Evolutionary conservation across 2,797 vertebrate genomes (phyloP), one percentile per base, ranked within the genome.

Genomic region (Poeciliopsis turneri): DNA sequence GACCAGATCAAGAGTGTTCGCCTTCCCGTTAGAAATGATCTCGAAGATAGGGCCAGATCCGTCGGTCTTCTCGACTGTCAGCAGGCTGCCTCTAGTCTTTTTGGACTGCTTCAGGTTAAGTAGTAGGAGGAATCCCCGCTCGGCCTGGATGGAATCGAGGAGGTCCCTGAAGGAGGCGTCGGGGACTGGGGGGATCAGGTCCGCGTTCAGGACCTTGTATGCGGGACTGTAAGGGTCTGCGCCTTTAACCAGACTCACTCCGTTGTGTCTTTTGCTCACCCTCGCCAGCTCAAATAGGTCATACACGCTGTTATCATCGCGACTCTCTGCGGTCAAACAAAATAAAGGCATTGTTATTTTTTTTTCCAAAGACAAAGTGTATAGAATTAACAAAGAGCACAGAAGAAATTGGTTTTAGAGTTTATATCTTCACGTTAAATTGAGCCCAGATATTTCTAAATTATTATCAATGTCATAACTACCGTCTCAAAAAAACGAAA

Each of bases 61-160:
- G 55, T 99, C 97, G 5, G 89, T 97, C 82, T 94, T 96, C 92
- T 99, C 98, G 70, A 99, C 93, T 0, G 97, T 96, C 80, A 99
- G 86, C 74, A 99, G 86, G 0, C 96, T 97, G 86, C 98, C 97
- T 10, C 96, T 94, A 61, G 93, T 97, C 88, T 95, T 97, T 93
- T 97, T 99, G 83, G 94, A 90, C 94, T 99, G 98, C 74, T 98
- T 97, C 80, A 99, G 93, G 84, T 96, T 98, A 74, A 96, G 96
- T 88, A 98, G 92, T 76, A 99, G 96, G 73, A 99, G 95, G 91
- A 99, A 99, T 41, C 98, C 98, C 68, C 96, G 96, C 89, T 99
- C 98, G 0, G 94, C 94, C 57, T 97, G 96, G 83, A 99, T 96
- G 73, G 97, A 96, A 90, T 99, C 97, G 78, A 99, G 78, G n/a